Conservation (phyloP, 2,888 invertebrate genomes). For the Macropis europaea region DNA sequence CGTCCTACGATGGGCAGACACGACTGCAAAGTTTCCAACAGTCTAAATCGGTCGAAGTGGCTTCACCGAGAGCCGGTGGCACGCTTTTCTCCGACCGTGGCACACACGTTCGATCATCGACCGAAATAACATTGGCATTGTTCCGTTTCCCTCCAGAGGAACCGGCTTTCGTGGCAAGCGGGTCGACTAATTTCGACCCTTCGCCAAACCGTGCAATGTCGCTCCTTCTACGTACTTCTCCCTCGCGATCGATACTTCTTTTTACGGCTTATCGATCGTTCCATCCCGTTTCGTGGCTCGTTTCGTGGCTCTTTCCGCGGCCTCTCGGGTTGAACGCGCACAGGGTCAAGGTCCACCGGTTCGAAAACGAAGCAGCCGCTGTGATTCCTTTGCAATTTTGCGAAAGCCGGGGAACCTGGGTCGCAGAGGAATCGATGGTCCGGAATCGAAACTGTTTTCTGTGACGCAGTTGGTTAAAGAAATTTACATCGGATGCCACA, state of each 20-base stretch:
- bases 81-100: slow-evolving; percentile 72
- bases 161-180: slow-evolving; percentile 55
- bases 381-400: background rate
- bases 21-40: slow-evolving; percentile 39
- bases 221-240: slow-evolving; percentile 20
- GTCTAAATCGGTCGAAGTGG: slow-evolving; percentile 68
- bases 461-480: too few relatives aligned
- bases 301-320: background rate
- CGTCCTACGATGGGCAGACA: slow-evolving; percentile 23
- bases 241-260: background rate
- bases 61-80: slow-evolving; percentile 63
- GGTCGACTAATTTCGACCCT: slow-evolving; percentile 61
- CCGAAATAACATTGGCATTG: slow-evolving; percentile 78
- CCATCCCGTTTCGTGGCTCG: background rate
- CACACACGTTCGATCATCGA: slow-evolving; percentile 75
- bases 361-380: too few relatives aligned
- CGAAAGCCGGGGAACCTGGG: too few relatives aligned
- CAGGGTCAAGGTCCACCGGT: too few relatives aligned
- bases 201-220: slow-evolving; percentile 38
- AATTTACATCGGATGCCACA: slow-evolving; percentile 41
- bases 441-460: too few relatives aligned
- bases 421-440: background rate
- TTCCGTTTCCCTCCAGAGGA: slow-evolving; percentile 72
- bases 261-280: slow-evolving; percentile 33
- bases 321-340: background rate